Evolutionary conservation across 2,797 vertebrate genomes (phyloP).

Genomic region (Ctenopoma kingsleyae): DNA sequence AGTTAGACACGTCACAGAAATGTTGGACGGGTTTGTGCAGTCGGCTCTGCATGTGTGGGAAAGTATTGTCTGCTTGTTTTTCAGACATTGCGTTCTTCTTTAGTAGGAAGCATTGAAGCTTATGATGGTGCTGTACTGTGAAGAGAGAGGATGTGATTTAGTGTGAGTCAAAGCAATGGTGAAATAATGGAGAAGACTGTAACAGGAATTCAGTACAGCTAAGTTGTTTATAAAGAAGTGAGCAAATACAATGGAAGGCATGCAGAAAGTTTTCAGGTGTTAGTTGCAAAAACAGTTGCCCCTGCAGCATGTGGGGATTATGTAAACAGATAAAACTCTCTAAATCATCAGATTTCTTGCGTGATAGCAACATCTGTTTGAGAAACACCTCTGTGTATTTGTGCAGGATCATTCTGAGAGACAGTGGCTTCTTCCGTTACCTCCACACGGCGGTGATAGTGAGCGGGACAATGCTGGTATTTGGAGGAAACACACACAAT

Average conservation of each 20-base stretch:
- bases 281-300: background rate
- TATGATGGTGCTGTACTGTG: background rate
- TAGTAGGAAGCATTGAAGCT: background rate
- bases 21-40: background rate
- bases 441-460: constrained; percentile 94
- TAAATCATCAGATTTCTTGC: no score
- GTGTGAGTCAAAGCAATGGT: background rate
- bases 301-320: no score
- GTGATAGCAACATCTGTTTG: background rate
- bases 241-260: background rate
- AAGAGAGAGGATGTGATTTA: background rate
- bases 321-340: no score
- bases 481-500: constrained; percentile 98
- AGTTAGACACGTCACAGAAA: no score
- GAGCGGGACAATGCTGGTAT: constrained; percentile 94
- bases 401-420: constrained; percentile 93
- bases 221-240: background rate
- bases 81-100: background rate
- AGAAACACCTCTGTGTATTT: background rate
- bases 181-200: background rate
- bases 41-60: no score
- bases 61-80: background rate
- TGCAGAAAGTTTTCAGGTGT: background rate
- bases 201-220: background rate
- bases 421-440: constrained; percentile 95